Conservation (phyloP, 2,113 vertebrate genomes). For the Ptychochromis oligacanthus region DNA sequence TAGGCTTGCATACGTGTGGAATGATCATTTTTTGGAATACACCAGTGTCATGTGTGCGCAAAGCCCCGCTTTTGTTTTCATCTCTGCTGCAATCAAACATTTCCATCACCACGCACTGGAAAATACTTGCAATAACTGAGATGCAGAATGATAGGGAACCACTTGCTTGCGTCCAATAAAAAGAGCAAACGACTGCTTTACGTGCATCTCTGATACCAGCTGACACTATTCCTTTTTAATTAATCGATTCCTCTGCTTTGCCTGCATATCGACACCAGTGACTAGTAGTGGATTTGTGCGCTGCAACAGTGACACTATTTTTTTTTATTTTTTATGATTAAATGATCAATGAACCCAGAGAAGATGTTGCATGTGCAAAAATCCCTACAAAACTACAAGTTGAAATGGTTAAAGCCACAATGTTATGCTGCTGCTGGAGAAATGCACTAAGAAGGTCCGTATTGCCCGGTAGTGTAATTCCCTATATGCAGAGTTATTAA, state of each 20-base stretch:
- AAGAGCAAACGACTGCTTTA: not conserved
- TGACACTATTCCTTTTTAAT: not conserved
- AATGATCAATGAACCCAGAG: conserved; percentile 7
- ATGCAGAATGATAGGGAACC: not conserved
- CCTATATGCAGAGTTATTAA: not conserved
- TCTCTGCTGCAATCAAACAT: conserved; percentile 9
- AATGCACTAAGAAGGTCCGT: not conserved
- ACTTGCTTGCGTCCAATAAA: not conserved
- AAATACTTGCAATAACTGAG: not conserved
- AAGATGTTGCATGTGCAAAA: not conserved
- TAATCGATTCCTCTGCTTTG: not conserved
- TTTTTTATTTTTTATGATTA: not conserved
- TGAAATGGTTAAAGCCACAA: not conserved
- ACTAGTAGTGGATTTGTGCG: not conserved
- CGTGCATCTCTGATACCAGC: not conserved
- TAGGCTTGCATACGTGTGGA: not conserved
- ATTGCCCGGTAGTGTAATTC: not conserved
- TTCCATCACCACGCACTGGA: not conserved
- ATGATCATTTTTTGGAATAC: not conserved
- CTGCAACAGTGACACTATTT: not conserved
- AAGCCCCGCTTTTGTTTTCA: conserved; percentile 7
- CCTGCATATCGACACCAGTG: not conserved
- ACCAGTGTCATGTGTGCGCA: not conserved
- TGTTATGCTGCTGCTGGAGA: not conserved
- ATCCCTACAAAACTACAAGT: not conserved